Conservation (phyloP, 2,888 invertebrate genomes). For the Aleiodes testaceus region DNA sequence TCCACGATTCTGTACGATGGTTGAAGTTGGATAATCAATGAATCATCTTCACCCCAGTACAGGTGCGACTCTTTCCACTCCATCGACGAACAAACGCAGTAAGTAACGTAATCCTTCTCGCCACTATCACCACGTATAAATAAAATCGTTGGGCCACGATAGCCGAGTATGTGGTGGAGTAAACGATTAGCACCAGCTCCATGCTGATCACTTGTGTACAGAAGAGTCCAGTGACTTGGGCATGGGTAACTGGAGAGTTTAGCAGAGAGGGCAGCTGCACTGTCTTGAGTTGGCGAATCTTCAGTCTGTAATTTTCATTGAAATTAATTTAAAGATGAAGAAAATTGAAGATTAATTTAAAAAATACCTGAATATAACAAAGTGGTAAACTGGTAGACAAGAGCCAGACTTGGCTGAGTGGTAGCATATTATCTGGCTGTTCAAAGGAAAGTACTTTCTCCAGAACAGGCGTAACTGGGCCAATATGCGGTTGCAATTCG, state of each 20-base stretch:
- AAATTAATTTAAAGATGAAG: not conserved
- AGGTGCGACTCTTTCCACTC: slow-evolving; percentile 92
- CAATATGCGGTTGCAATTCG: slow-evolving; percentile 74
- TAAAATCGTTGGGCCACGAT: slow-evolving; percentile 77
- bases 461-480: slow-evolving; percentile 84
- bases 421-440: slow-evolving; percentile 73
- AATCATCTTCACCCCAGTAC: slow-evolving; percentile 89
- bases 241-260: slow-evolving; percentile 70
- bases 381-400: slow-evolving; percentile 79
- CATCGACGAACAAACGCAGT: slow-evolving; percentile 83
- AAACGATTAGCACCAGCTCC: slow-evolving; percentile 93
- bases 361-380: slow-evolving; percentile 69
- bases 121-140: slow-evolving; percentile 73
- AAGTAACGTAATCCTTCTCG: slow-evolving; percentile 73
- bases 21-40: slow-evolving; percentile 83
- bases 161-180: slow-evolving; percentile 88
- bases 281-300: slow-evolving; percentile 54
- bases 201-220: slow-evolving; percentile 89
- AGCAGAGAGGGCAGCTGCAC: slow-evolving; percentile 61
- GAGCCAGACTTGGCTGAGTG: slow-evolving; percentile 82
- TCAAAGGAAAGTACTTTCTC: slow-evolving; percentile 67
- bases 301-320: slow-evolving; percentile 50
- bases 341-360: not conserved
- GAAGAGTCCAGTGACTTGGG: slow-evolving; percentile 86
- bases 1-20: slow-evolving; percentile 80